These are phyloP conservation scores for Ethmia dodecea DNA, from an alignment of 2,888 invertebrate species.

Conservation along the genomic window DNA sequence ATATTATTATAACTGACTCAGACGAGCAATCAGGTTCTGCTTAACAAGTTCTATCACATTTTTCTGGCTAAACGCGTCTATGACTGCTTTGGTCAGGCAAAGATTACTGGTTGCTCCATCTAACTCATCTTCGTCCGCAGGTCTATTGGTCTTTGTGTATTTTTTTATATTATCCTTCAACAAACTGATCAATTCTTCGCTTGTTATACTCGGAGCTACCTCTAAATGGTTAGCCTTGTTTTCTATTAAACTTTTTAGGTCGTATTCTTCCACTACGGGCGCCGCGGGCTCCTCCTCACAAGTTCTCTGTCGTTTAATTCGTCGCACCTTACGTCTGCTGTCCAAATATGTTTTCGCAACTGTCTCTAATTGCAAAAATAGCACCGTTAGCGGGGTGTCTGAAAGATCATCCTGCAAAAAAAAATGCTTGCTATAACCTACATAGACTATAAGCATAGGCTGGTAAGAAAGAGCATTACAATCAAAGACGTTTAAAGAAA, in stretches of 20 bases:
- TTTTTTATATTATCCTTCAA: slow-evolving; percentile 49
- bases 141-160: slow-evolving; percentile 33
- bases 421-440: slow-evolving; percentile 1
- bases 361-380: slow-evolving; percentile 63
- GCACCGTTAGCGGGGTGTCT: slow-evolving; percentile 61
- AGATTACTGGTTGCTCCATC: slow-evolving; percentile 49
- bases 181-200: slow-evolving; percentile 43
- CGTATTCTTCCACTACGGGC: slow-evolving; percentile 29
- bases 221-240: slow-evolving; percentile 46
- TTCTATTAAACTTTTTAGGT: slow-evolving; percentile 43
- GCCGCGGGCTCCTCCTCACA: slow-evolving; percentile 34
- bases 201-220: slow-evolving; percentile 33
- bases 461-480: no score
- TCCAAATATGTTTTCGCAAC: slow-evolving; percentile 55
- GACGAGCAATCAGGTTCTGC: slow-evolving; percentile 59
- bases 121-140: slow-evolving; percentile 46
- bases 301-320: slow-evolving; percentile 57
- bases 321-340: slow-evolving; percentile 48
- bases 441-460: no score
- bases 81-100: slow-evolving; percentile 66
- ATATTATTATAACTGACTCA: slow-evolving; percentile 28
- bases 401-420: slow-evolving; percentile 61
- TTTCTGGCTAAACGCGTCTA: slow-evolving; percentile 82
- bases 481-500: no score
- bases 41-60: slow-evolving; percentile 77